Conservation (phyloP, 1,140 invertebrate species). For the Argopecten irradians region DNA sequence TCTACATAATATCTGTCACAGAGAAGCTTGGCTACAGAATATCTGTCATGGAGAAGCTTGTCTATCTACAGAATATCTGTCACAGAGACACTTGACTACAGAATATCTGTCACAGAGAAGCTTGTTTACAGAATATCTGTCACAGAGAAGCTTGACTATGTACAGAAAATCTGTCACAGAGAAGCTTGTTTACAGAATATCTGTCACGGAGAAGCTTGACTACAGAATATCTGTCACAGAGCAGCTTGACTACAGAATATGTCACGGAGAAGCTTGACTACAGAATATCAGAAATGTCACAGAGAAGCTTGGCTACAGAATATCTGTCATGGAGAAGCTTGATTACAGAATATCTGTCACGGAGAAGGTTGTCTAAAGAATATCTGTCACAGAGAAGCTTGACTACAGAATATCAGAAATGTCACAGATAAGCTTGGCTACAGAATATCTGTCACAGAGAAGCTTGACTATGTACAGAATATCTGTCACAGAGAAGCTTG, state of each 20-base stretch:
- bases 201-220: not conserved
- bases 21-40: not conserved
- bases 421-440: not conserved
- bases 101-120: not conserved
- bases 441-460: not conserved
- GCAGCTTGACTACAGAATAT: not conserved
- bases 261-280: not conserved
- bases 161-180: not conserved
- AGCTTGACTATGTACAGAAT: not conserved
- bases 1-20: not conserved
- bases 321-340: not conserved
- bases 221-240: not conserved
- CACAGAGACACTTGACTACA: not conserved
- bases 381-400: not conserved
- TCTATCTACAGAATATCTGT: not conserved
- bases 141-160: not conserved
- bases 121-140: constrained; percentile 1
- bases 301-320: not conserved
- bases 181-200: not conserved
- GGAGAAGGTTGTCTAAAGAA: not conserved
- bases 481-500: not conserved
- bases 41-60: not conserved
- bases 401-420: not conserved
- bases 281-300: constrained; percentile 13
- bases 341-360: not conserved